Base-by-base conservation (phyloP, 2,113 vertebrate species). In the Sinocyclocheilus rhinocerous region DNA sequence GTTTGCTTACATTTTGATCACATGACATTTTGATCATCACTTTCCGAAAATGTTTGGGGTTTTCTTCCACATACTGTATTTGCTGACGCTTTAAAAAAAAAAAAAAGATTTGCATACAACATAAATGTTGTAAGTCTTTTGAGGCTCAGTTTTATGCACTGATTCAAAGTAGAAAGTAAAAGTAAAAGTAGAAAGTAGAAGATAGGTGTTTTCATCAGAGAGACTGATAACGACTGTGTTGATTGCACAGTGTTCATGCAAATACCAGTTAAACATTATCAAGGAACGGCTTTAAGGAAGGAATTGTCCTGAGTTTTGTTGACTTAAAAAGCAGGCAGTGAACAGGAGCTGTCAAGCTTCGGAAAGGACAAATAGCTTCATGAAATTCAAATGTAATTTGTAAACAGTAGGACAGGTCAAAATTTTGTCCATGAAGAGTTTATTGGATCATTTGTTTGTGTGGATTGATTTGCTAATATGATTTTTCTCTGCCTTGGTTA, bases 211-310 rank as follows among this genome's bases (percentile, higher is more conserved):
- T 72, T 22, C 69, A 5, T 72, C 18, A 4, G 29, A 72, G 9
- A 72, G 69, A 59, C 57, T 72, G 69, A 72, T 22, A 39, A 72
- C 0, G 16, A 9, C 29, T 20, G 8, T 36, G 29, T 11, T 72
- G 75, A 78, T 36, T 79, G 42, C 50, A 48, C 57, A 79, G 33
- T 61, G 55, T 22, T 7, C 20, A 45, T 67, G 45, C 77, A 85
- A 85, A 81, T n/a, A 81, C 36, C 57, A 29, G 70, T 76, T 84
- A 55, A 84, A 84, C 70, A 42, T 65, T 55, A 18, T 39, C 20
- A 42, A 72, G 36, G 10, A 72, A 42, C 6, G 18, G 20, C 36
- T 72, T 18, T 50, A 11, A 24, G n/a, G 26, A 22, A 72, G 69
- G 45, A 50, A 76, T 55, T 55, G 15, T 39, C 67, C 42, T 13